Percentiles rank a stretch among this genome's conserved stretches.
Conservation (phyloP, 2,113 vertebrate species). For the Apteryx mantelli region DNA sequence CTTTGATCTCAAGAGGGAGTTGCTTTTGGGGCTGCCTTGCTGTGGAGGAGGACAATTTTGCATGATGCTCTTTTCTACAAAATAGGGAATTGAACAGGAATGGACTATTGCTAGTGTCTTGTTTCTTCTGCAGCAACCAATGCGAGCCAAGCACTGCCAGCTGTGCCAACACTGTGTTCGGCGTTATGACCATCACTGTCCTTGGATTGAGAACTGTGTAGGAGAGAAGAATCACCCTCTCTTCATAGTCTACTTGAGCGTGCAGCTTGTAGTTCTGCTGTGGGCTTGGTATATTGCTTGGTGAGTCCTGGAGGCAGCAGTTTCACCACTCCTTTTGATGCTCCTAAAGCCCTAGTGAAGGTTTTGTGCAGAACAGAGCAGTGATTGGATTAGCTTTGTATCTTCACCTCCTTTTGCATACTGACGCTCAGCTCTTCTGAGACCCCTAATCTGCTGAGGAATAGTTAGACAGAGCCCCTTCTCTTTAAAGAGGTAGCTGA, state of each 20-base stretch:
- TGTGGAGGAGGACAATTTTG: neutral
- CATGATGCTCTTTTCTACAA: neutral
- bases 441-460: neutral
- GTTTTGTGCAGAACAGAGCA: neutral
- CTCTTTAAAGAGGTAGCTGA: neutral
- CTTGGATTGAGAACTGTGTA: slow-evolving; percentile 96
- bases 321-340: neutral
- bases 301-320: slow-evolving; percentile 75
- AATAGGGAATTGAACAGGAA: neutral
- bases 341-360: neutral
- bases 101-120: neutral
- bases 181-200: slow-evolving; percentile 95
- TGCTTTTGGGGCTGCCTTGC: neutral
- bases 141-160: slow-evolving; percentile 92
- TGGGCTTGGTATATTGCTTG: slow-evolving; percentile 88
- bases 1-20: neutral
- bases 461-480: neutral
- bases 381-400: neutral
- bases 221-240: slow-evolving; percentile 93
- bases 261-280: slow-evolving; percentile 88
- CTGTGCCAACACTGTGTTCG: slow-evolving; percentile 90
- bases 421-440: neutral
- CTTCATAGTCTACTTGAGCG: slow-evolving; percentile 86
- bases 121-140: slow-evolving; percentile 84
- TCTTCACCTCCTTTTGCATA: neutral